A percentile compares a stretch with the other conserved stretches of the same genome.
phyloP scores from a whole-genome alignment of 2,797 vertebrate genomes.

The Rhyacichthys aspro region DNA sequence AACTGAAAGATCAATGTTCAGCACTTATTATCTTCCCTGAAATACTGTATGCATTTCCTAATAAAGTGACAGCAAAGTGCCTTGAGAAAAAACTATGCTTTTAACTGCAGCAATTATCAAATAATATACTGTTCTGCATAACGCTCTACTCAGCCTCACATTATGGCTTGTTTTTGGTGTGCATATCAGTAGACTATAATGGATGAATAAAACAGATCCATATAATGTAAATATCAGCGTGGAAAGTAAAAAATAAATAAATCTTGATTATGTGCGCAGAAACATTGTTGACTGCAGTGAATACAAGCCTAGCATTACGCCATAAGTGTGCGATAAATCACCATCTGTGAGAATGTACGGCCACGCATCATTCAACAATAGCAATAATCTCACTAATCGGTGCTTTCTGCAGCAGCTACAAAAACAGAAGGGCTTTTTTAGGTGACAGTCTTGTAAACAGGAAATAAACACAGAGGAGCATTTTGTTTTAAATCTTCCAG shows the following conservation, averaged over 20 bases:
- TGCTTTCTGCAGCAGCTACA: slow-evolving; percentile 57
- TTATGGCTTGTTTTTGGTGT: slow-evolving; percentile 58
- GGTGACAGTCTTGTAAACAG: slow-evolving; percentile 36
- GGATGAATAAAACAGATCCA: slow-evolving; percentile 74
- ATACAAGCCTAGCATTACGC: slow-evolving; percentile 51
- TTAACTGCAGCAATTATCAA: slow-evolving; percentile 80
- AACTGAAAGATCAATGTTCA: slow-evolving; percentile 45
- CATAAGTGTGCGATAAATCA: slow-evolving; percentile 81
- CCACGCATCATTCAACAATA: slow-evolving; percentile 70
- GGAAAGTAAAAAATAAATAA: slow-evolving; percentile 68
- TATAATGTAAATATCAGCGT: slow-evolving; percentile 73
- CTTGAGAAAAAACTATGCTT: slow-evolving; percentile 72
- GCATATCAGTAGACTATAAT: slow-evolving; percentile 65
- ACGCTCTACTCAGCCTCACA: slow-evolving; percentile 67
- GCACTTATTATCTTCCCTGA: slow-evolving; percentile 48
- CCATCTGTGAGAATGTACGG: slow-evolving; percentile 62
- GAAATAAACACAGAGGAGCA: slow-evolving; percentile 11
- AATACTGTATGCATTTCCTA: slow-evolving; percentile 69
- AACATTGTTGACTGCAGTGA: slow-evolving; percentile 47
- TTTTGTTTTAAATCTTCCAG: slow-evolving; percentile 9
- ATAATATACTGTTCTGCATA: slow-evolving; percentile 78
- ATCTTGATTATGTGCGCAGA: slow-evolving; percentile 70
- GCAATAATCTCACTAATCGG: slow-evolving; percentile 73
- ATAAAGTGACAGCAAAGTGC: slow-evolving; percentile 64
- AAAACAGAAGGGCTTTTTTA: slow-evolving; percentile 36